Percentiles rank a stretch among this genome's conserved stretches.
These are phyloP conservation scores for Laterallus jamaicensis DNA, from an alignment of 2,113 vertebrate genomes.

Conservation along the genomic window DNA sequence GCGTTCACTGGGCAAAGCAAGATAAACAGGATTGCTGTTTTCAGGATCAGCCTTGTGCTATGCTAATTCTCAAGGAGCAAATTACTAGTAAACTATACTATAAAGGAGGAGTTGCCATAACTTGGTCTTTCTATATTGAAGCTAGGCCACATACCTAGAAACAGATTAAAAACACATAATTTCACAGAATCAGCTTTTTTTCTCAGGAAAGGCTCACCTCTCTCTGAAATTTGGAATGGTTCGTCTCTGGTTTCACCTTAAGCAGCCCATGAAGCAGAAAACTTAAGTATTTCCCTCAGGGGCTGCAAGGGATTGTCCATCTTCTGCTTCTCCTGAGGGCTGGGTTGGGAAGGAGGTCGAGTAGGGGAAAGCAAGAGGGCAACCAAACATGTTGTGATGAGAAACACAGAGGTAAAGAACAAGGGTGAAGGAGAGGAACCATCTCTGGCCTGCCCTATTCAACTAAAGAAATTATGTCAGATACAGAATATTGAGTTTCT, in stretches of 20 bases:
- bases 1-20: neutral
- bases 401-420: neutral
- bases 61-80: neutral
- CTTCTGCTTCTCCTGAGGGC: neutral
- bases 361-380: neutral
- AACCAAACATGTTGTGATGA: neutral
- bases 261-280: neutral
- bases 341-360: neutral
- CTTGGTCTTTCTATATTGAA: neutral
- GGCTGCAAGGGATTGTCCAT: neutral
- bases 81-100: neutral
- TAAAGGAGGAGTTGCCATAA: neutral
- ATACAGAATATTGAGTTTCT: neutral
- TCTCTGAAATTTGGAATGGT: neutral
- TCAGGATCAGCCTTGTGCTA: neutral
- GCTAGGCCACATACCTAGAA: neutral
- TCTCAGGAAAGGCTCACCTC: neutral
- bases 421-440: neutral
- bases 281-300: neutral
- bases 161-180: neutral
- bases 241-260: neutral
- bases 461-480: neutral
- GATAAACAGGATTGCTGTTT: neutral
- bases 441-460: neutral
- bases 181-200: neutral